Conservation (phyloP, 2,113 vertebrate genomes). For the Pampusana beccarii region DNA sequence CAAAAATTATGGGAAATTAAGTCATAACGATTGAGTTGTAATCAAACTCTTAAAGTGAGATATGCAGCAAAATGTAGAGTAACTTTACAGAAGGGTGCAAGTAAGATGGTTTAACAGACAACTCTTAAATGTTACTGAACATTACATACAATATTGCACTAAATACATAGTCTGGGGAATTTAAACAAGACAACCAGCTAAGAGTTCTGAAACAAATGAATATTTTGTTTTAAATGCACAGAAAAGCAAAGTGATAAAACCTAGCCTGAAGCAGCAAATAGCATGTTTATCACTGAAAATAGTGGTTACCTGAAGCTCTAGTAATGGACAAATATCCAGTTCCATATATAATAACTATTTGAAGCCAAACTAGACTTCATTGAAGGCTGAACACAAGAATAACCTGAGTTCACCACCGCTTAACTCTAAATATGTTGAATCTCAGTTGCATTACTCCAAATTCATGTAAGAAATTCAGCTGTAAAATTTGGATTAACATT, state of each 20-base stretch:
- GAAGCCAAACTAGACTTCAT: neutral
- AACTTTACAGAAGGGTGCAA: neutral
- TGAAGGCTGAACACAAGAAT: neutral
- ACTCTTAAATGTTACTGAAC: neutral
- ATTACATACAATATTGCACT: neutral
- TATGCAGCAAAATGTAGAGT: neutral
- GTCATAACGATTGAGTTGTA: neutral
- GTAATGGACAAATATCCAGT: neutral
- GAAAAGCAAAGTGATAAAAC: neutral
- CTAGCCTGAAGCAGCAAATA: neutral
- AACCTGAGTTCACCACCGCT: neutral
- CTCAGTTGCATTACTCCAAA: neutral
- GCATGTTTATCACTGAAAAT: neutral
- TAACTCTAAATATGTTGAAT: rapidly evolving
- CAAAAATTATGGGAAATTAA: neutral
- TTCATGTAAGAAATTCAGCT: neutral
- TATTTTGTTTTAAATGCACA: neutral
- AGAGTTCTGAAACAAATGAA: neutral
- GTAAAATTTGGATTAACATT: neutral
- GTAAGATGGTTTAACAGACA: neutral
- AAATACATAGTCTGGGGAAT: neutral
- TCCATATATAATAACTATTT: neutral
- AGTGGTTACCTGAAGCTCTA: neutral
- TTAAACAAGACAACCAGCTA: neutral
- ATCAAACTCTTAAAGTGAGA: neutral